A percentile compares a stretch with the other conserved stretches of the same genome.
phyloP scores from a whole-genome alignment of 2,888 invertebrate genomes.

The Willowsia nigromaculata region DNA sequence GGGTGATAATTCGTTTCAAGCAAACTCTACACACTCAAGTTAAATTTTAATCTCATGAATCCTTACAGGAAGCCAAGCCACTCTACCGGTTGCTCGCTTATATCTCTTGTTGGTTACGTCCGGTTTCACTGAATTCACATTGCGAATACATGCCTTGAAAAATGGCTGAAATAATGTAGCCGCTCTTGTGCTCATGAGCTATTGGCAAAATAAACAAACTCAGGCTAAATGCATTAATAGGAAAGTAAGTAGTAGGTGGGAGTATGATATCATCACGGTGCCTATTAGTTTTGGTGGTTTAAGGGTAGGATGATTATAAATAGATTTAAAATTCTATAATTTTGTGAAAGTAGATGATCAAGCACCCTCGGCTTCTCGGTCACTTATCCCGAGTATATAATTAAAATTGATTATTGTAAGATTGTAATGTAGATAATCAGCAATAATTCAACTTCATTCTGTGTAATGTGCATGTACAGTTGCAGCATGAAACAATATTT shows the following conservation, averaged over 20 bases:
- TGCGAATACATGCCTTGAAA: too few species aligned
- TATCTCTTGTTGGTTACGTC: constrained; percentile 48
- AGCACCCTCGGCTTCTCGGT: constrained; percentile 48
- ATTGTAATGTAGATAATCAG: constrained; percentile 49
- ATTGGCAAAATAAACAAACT: background rate
- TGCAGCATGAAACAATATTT: background rate
- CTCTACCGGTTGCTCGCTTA: constrained; percentile 22
- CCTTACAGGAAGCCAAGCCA: constrained; percentile 49
- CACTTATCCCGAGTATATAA: constrained; percentile 52
- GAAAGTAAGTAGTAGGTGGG: too few species aligned
- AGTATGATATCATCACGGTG: background rate
- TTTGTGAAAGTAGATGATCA: background rate
- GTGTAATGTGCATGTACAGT: background rate
- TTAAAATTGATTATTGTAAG: constrained; percentile 64
- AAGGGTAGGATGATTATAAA: too few species aligned
- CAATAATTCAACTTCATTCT: background rate
- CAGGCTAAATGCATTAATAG: background rate
- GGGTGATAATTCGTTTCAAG: background rate
- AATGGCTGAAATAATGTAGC: background rate
- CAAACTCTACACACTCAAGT: background rate
- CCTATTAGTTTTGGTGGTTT: too few species aligned
- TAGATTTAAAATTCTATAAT: background rate
- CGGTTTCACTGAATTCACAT: constrained; percentile 45
- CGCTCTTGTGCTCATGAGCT: background rate
- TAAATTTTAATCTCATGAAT: background rate